These are phyloP conservation scores for Sebastes hopkinsi DNA, from an alignment of 2,797 vertebrate genomes.

Conservation along the genomic window DNA sequence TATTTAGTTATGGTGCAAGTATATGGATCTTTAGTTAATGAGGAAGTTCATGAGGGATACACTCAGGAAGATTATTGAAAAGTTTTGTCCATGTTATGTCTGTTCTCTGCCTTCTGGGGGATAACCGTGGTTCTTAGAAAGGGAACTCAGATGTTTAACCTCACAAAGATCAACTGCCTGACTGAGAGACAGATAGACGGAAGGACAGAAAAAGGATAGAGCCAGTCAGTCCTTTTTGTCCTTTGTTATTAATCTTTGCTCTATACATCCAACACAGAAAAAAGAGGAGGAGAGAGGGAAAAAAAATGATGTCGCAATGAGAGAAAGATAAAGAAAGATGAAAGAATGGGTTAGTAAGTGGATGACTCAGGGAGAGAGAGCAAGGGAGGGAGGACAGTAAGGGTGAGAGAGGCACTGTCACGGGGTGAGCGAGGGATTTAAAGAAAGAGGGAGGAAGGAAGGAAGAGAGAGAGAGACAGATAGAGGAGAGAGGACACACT, in stretches of 20 bases:
- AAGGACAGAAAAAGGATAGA: background rate
- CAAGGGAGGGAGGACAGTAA: conserved; percentile 13
- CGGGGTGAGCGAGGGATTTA: conserved; percentile 60
- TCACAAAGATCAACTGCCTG: background rate
- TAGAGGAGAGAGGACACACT: conserved; percentile 74
- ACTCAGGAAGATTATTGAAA: background rate
- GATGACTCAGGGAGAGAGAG: conserved; percentile 32
- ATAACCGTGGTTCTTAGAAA: background rate
- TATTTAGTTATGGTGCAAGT: background rate
- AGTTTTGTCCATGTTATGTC: background rate
- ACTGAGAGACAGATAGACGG: background rate
- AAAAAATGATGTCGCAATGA: conserved; percentile 32
- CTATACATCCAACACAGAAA: conserved; percentile 6
- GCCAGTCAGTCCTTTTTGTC: background rate
- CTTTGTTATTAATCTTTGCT: conserved; percentile 32
- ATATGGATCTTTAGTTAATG: background rate
- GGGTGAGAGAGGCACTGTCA: conserved; percentile 46
- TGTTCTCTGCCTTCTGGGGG: background rate
- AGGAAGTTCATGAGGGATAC: background rate
- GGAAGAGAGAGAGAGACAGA: conserved; percentile 44
- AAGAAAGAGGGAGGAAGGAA: conserved; percentile 49
- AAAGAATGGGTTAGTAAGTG: conserved; percentile 42
- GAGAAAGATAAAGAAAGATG: conserved; percentile 40
- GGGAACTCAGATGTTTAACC: background rate
- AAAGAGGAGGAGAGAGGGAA: background rate